A percentile compares a stretch with the other conserved stretches of the same genome.
These are phyloP conservation scores for Irena cyanogastra DNA, from an alignment of 2,113 vertebrate genomes.

Conservation along the genomic window DNA sequence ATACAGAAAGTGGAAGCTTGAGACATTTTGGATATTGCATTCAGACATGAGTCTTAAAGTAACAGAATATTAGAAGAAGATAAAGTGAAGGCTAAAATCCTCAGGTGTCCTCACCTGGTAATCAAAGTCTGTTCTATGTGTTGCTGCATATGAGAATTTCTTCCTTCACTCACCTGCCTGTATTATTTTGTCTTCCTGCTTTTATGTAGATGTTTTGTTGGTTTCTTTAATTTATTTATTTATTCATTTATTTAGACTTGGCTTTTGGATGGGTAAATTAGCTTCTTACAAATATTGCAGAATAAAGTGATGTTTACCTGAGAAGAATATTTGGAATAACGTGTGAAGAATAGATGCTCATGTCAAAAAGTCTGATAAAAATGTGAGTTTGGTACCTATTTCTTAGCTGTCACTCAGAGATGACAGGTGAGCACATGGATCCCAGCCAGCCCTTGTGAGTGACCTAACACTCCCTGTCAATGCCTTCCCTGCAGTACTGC, in stretches of 20 bases:
- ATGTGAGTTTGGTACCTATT: neutral
- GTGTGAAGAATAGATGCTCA: neutral
- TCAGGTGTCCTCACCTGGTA: neutral
- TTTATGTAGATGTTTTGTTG: neutral
- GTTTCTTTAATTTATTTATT: neutral
- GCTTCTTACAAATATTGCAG: neutral
- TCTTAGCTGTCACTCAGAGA: neutral
- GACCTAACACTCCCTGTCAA: neutral
- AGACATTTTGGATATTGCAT: neutral
- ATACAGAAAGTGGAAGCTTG: neutral
- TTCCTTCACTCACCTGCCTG: neutral
- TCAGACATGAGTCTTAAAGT: neutral
- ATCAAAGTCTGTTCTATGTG: neutral
- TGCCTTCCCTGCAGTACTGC: neutral
- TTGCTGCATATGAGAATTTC: neutral
- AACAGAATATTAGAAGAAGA: neutral
- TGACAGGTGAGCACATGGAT: conserved; percentile 7
- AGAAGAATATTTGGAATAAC: neutral
- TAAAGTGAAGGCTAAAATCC: neutral
- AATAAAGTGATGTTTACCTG: neutral
- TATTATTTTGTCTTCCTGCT: neutral
- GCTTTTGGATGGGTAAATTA: neutral
- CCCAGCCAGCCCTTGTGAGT: neutral
- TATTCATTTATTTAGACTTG: neutral
- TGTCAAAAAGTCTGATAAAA: neutral